These are phyloP conservation scores for Lordiphosa mommai DNA, from an alignment of 1,140 invertebrate species.

Conservation along the genomic window DNA sequence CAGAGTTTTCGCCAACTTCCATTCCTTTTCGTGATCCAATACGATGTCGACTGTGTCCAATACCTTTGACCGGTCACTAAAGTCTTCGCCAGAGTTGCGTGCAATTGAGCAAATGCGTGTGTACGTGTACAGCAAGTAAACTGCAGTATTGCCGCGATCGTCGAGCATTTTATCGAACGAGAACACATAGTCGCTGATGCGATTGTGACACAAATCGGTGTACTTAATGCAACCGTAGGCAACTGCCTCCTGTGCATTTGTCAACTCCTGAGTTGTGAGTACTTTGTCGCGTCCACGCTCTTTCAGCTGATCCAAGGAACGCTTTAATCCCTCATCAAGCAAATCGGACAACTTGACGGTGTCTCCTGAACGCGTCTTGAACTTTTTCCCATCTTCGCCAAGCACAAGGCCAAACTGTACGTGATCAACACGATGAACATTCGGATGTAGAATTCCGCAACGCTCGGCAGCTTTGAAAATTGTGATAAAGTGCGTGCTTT, in stretches of 20 bases:
- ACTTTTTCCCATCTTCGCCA: slow-evolving; percentile 99
- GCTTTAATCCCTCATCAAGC: slow-evolving; percentile 95
- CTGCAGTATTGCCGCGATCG: slow-evolving; percentile 99
- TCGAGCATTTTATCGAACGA: slow-evolving; percentile 99
- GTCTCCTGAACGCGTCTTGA: slow-evolving; percentile 99
- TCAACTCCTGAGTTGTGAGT: slow-evolving; percentile 91
- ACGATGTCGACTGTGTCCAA: slow-evolving; percentile 74
- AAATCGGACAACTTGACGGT: slow-evolving; percentile 94
- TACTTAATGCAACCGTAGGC: slow-evolving; percentile 99
- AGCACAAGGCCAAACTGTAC: slow-evolving; percentile 98
- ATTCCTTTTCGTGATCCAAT: slow-evolving; percentile 94
- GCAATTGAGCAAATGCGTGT: slow-evolving; percentile 96
- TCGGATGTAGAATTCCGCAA: slow-evolving; percentile 85
- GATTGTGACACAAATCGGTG: slow-evolving; percentile 96
- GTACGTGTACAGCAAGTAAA: slow-evolving; percentile 97
- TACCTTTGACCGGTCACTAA: slow-evolving; percentile 81
- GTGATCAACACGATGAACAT: slow-evolving; percentile 89
- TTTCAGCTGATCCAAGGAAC: slow-evolving; percentile 90
- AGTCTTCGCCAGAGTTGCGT: slow-evolving; percentile 86
- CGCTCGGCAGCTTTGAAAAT: slow-evolving; percentile 87
- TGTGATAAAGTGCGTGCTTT: slow-evolving; percentile 92
- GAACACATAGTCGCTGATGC: slow-evolving; percentile 97
- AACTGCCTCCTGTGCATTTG: slow-evolving; percentile 91
- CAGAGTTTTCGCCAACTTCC: slow-evolving; percentile 95
- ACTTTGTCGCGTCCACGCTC: slow-evolving; percentile 95